Evolutionary conservation across 1,140 invertebrate species (phyloP).

Genomic region (Ceratosolen solmsi): DNA sequence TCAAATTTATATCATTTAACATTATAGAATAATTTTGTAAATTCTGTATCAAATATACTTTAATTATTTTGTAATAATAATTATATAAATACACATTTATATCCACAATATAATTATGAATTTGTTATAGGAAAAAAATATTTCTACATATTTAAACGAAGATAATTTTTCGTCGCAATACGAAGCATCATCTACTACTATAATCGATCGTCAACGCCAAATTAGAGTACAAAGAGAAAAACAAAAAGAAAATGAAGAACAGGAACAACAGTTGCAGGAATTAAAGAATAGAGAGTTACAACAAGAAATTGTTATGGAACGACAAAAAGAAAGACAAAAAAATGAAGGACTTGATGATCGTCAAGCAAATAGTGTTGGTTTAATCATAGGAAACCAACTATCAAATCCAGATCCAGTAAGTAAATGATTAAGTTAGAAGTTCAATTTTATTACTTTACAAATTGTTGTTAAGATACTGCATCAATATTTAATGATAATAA

Average conservation of each 20-base stretch:
- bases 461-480: too few relatives aligned
- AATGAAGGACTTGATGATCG: slow-evolving; percentile 55
- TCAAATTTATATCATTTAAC: too few relatives aligned
- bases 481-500: too few relatives aligned
- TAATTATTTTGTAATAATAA: too few relatives aligned
- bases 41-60: too few relatives aligned
- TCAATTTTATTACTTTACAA: not conserved
- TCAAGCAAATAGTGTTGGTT: slow-evolving; percentile 73
- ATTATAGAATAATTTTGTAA: too few relatives aligned
- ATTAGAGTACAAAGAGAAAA: slow-evolving; percentile 60
- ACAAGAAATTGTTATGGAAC: slow-evolving; percentile 69
- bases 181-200: slow-evolving; percentile 59
- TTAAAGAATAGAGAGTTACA: slow-evolving; percentile 63
- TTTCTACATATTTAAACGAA: slow-evolving; percentile 67
- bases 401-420: slow-evolving; percentile 81
- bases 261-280: slow-evolving; percentile 66
- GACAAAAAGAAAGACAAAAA: slow-evolving; percentile 70
- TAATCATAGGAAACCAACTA: slow-evolving; percentile 81
- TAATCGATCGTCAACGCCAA: slow-evolving; percentile 63
- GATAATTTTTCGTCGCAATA: slow-evolving; percentile 63
- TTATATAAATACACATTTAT: too few relatives aligned
- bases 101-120: not conserved
- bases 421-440: slow-evolving; percentile 39
- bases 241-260: slow-evolving; percentile 70
- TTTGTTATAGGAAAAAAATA: slow-evolving; percentile 62